Percentiles rank a stretch among this genome's conserved stretches.
These are phyloP conservation scores for Alethe diademata DNA, from an alignment of 2,113 vertebrate species.

Conservation along the genomic window DNA sequence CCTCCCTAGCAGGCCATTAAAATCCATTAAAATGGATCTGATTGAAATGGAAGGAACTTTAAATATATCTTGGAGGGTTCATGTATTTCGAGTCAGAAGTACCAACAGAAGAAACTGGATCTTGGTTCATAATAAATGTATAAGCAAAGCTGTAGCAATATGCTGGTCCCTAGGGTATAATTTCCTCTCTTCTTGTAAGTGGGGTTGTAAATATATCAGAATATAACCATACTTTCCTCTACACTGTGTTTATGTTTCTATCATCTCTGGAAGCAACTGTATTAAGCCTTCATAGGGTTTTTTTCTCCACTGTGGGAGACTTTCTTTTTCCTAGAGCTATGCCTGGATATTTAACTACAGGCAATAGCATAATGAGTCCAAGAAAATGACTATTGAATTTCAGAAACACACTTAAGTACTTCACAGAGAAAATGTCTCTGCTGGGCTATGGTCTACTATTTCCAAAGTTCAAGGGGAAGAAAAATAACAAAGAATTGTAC, in stretches of 20 bases:
- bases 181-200: neutral
- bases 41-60: neutral
- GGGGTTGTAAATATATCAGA: neutral
- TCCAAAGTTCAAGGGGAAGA: neutral
- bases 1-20: neutral
- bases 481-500: neutral
- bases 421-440: neutral
- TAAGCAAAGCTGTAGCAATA: neutral
- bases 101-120: neutral
- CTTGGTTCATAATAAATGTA: neutral
- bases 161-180: neutral
- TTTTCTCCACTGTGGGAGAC: neutral
- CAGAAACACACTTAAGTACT: neutral
- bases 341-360: neutral
- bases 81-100: neutral
- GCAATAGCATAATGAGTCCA: neutral
- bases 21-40: neutral
- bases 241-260: neutral
- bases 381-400: neutral
- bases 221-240: neutral
- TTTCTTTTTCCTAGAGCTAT: neutral
- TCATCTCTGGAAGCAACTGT: neutral
- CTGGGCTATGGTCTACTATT: neutral
- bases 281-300: neutral
- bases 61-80: neutral